These are phyloP conservation scores for Oryzaephilus surinamensis DNA, from an alignment of 1,140 invertebrate genomes.

Conservation along the genomic window DNA sequence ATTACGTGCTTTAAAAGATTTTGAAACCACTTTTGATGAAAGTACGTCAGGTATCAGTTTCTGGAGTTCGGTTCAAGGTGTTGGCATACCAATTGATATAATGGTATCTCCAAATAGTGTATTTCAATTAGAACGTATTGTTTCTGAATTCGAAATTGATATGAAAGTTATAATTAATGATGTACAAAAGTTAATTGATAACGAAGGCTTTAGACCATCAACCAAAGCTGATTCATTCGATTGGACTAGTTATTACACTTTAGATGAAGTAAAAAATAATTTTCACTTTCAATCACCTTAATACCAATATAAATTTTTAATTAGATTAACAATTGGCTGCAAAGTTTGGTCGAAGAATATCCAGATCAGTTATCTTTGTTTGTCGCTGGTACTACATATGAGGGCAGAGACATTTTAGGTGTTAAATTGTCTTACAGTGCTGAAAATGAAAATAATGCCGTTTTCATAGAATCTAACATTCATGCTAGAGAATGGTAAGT, in stretches of 20 bases:
- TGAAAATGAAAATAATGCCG: conserved; percentile 28
- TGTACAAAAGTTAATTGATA: conserved; percentile 31
- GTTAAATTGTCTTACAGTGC: conserved; percentile 43
- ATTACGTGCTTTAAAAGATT: too few species aligned
- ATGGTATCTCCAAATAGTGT: too few species aligned
- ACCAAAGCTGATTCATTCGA: conserved; percentile 25
- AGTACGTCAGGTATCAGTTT: too few species aligned
- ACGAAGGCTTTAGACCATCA: conserved; percentile 13
- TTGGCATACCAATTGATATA: too few species aligned
- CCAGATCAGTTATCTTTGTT: conserved; percentile 40
- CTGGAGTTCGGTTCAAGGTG: too few species aligned
- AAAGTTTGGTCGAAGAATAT: conserved; percentile 37
- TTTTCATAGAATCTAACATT: conserved; percentile 45
- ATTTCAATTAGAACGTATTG: too few species aligned
- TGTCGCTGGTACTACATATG: conserved; percentile 44
- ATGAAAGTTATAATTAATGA: too few species aligned
- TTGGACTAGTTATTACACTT: conserved; percentile 44
- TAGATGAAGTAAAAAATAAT: conserved; percentile 20
- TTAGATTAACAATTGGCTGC: conserved; percentile 40
- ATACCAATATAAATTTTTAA: conserved; percentile 8
- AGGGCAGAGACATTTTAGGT: conserved; percentile 50
- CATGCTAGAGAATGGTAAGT: conserved; percentile 58
- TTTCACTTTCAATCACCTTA: not conserved
- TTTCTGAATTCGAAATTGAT: too few species aligned
- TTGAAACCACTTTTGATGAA: too few species aligned